These are phyloP conservation scores for Pteromalus puparum DNA, from an alignment of 1,140 invertebrate species.

Conservation along the genomic window DNA sequence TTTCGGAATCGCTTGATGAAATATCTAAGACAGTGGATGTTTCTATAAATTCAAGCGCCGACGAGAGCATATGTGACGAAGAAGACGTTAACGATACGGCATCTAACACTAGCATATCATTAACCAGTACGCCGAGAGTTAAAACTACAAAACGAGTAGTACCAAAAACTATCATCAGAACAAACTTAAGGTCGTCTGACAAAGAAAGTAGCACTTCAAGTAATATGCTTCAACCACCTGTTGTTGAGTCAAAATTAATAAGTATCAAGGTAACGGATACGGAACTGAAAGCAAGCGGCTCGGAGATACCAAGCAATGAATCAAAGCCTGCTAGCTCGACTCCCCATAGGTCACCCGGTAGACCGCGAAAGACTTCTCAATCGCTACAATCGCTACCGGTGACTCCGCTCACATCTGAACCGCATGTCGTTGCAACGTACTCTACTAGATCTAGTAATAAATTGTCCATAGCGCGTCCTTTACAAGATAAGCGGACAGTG, in stretches of 20 bases:
- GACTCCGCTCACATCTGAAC: neutral
- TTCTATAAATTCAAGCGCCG: conserved; percentile 42
- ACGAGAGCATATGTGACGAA: conserved; percentile 37
- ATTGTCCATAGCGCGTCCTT: neutral
- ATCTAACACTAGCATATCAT: neutral
- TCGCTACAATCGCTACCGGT: neutral
- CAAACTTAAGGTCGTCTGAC: conserved; percentile 1
- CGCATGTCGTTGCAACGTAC: conserved; percentile 9
- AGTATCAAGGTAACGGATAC: no score
- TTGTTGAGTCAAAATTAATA: neutral
- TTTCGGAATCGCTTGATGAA: neutral
- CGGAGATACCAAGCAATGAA: neutral
- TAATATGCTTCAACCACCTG: neutral
- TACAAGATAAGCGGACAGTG: conserved; percentile 23
- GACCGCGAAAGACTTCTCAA: conserved; percentile 36
- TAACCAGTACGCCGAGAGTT: neutral
- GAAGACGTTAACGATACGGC: neutral
- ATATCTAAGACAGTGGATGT: neutral
- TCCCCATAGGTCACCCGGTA: neutral
- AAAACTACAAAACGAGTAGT: neutral
- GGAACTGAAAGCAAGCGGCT: neutral
- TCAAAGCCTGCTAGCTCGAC: neutral
- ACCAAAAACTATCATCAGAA: neutral
- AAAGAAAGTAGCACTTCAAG: conserved; percentile 4
- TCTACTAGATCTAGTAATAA: conserved; percentile 48